These are phyloP conservation scores for Drosophila rufa DNA, from an alignment of 1,140 invertebrate species.

Conservation along the genomic window DNA sequence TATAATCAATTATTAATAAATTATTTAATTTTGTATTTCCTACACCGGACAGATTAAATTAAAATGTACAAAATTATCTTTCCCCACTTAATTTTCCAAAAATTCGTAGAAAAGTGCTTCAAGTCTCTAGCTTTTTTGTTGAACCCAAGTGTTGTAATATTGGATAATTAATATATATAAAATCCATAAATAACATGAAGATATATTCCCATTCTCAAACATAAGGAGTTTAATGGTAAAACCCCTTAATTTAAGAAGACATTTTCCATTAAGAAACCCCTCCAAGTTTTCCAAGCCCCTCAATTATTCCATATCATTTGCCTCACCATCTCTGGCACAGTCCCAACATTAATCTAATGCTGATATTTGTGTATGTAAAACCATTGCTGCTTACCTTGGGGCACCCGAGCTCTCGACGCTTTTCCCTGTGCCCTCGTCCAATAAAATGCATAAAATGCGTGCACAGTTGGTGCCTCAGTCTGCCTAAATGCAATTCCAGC, in stretches of 20 bases:
- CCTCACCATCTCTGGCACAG: constrained; percentile 19
- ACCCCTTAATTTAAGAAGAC: not conserved
- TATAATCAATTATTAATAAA: too few species aligned
- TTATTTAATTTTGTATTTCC: too few species aligned
- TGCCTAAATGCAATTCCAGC: constrained; percentile 76
- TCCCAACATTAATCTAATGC: constrained; percentile 39
- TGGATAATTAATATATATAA: too few species aligned
- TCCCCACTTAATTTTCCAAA: too few species aligned
- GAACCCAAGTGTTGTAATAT: too few species aligned
- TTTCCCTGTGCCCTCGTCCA: constrained; percentile 17
- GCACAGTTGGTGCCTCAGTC: constrained; percentile 66
- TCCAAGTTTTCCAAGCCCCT: not conserved
- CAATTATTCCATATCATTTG: constrained; percentile 49
- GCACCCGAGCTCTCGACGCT: not conserved
- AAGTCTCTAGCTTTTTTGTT: too few species aligned
- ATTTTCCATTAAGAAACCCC: not conserved
- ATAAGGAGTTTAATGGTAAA: too few species aligned
- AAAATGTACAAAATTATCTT: too few species aligned
- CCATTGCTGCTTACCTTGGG: constrained; percentile 28
- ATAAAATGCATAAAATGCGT: constrained; percentile 73
- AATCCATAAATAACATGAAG: too few species aligned
- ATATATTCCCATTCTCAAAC: too few species aligned
- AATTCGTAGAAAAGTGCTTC: too few species aligned
- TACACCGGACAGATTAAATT: too few species aligned
- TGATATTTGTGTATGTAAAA: constrained; percentile 29